Conservation (phyloP, 2,113 vertebrate genomes). For the Micronycteris hirsuta region DNA sequence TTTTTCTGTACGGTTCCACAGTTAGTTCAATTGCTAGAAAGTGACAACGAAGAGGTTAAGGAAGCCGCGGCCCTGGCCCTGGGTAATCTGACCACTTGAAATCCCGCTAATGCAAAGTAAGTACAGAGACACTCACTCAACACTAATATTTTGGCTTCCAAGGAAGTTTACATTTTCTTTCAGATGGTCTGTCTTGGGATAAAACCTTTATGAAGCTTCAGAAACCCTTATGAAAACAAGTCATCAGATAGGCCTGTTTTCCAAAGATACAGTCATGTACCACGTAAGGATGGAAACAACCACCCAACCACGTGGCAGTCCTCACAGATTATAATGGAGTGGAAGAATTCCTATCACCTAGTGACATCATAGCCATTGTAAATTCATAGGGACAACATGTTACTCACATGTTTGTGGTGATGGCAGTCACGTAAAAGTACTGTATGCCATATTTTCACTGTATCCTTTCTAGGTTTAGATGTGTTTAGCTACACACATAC, state of each 20-base stretch:
- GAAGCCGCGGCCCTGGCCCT: conserved; percentile 86
- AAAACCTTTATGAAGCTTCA: background rate
- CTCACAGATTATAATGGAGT: background rate
- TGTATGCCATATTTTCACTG: background rate
- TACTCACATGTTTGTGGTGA: background rate
- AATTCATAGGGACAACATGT: background rate
- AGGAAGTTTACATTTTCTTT: background rate
- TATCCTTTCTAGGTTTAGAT: background rate
- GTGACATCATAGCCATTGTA: background rate
- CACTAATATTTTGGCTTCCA: conserved; percentile 21
- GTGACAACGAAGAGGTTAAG: conserved; percentile 80
- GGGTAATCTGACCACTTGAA: conserved; percentile 83
- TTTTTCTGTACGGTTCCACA: conserved; percentile 82
- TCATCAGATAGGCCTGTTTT: background rate
- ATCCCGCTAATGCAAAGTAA: conserved; percentile 83
- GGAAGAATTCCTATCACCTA: background rate
- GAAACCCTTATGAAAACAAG: background rate
- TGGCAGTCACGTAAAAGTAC: background rate
- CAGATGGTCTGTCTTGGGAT: background rate
- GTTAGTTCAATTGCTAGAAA: conserved; percentile 84
- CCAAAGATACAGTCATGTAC: background rate
- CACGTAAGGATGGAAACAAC: no score
- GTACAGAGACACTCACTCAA: conserved; percentile 36
- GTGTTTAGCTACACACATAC: background rate
- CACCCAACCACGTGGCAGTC: background rate